These are phyloP conservation scores for Lutjanus campechanus DNA, from an alignment of 2,797 vertebrate genomes.

Conservation along the genomic window DNA sequence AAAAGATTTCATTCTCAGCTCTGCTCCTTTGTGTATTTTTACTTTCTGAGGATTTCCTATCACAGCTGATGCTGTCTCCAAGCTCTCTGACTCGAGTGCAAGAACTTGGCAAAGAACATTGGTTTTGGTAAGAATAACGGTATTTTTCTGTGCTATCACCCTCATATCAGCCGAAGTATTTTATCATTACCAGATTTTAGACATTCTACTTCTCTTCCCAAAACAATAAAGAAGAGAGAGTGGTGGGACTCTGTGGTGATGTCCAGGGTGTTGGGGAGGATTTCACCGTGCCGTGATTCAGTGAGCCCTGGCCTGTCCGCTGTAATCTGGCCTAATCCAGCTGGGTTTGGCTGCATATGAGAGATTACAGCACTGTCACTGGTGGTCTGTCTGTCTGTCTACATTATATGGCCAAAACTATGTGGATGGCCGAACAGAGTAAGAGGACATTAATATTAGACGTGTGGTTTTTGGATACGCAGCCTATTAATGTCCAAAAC, in stretches of 20 bases:
- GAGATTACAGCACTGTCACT: slow-evolving; percentile 69
- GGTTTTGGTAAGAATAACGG: too few species aligned
- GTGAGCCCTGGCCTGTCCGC: slow-evolving; percentile 43
- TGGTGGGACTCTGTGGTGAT: slow-evolving; percentile 31
- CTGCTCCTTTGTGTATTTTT: background rate
- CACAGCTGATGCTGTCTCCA: slow-evolving; percentile 2
- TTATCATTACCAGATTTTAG: slow-evolving; percentile 17
- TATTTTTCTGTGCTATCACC: background rate
- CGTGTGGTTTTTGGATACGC: background rate
- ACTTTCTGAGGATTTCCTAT: background rate
- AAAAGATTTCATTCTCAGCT: background rate
- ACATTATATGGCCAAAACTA: slow-evolving; percentile 4
- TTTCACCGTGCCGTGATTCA: slow-evolving; percentile 61
- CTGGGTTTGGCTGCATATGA: slow-evolving; percentile 61
- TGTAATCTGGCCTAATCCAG: slow-evolving; percentile 81
- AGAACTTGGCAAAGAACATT: background rate
- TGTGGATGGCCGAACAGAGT: slow-evolving; percentile 6
- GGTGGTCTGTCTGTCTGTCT: slow-evolving; percentile 20
- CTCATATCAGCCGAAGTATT: background rate
- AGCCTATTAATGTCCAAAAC: background rate
- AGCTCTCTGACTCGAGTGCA: background rate
- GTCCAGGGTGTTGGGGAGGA: slow-evolving; percentile 37
- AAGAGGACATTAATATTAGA: slow-evolving; percentile 8
- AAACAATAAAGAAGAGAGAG: slow-evolving; percentile 16
- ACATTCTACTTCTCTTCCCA: background rate